Base-by-base conservation (phyloP, 1,140 invertebrate genomes). In the Probaryconus sp. region DNA sequence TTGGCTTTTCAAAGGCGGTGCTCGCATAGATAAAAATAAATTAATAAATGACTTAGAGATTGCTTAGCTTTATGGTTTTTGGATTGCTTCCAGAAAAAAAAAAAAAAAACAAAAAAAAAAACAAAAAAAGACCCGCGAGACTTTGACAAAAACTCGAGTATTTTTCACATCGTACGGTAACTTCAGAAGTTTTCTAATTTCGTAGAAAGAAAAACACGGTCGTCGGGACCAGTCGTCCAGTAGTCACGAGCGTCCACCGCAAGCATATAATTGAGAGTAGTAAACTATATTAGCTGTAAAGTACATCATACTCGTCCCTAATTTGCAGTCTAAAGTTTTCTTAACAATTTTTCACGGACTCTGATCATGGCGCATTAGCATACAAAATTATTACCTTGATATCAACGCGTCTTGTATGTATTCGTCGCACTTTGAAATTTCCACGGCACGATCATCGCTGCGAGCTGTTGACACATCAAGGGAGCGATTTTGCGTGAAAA, bases 161-260 rank as follows among this genome's bases (percentile, higher is more conserved):
- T 75, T 69, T 74, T 75, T 75, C 40, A 69, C 51, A 69, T 60
- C 11, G 47, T 55, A 16, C 58, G 58, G 64, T 68, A 68, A 68
- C 64, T 75, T 53, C 40, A 64, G 64, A 80, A 80, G 72, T 78
- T 80, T 78, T 72, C 73, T 80, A 80, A 80, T 80, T 80, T 78
- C 60, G 74, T 60, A 67, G 71, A 77, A 73, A 74, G 69, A 76
- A 72, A 77, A 50, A 73, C 69, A 63, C 38, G 61, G 47, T 72
- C 56, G 50, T 45, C 33, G 26, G 5, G 10, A 40, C 45, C 14
- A 35, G 14, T 10, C 63, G 31, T 35, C 28, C 33, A 50, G 56
- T 51, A 61, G 63, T 63, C 56, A 61, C 31, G 48, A 67, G 55
- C 63, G 63, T 68, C 50, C 21, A 51, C 51, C 53, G 48, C 58